Percentiles rank a stretch among this genome's conserved stretches.
phyloP scores from a whole-genome alignment of 2,888 invertebrate genomes.

The Melanchra persicariae region DNA sequence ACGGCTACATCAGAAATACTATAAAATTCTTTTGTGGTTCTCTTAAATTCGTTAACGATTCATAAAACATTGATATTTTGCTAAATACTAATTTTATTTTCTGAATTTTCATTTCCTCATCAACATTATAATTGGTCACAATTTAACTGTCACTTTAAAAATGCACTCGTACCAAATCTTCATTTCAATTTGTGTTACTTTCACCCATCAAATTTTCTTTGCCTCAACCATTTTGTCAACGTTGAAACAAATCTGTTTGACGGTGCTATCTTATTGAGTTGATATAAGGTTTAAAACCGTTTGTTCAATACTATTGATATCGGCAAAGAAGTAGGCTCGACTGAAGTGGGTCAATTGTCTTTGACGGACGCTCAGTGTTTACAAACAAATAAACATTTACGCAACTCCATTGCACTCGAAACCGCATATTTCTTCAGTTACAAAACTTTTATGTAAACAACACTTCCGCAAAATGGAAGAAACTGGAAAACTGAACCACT shows the following conservation, averaged over 20 bases:
- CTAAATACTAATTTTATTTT: background rate
- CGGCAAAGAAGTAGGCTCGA: conserved; percentile 51
- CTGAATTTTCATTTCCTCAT: background rate
- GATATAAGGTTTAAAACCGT: conserved; percentile 45
- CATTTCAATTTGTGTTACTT: conserved; percentile 45
- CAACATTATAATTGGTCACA: conserved; percentile 7
- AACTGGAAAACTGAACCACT: conserved; percentile 4
- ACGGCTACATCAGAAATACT: background rate
- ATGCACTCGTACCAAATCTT: conserved; percentile 14
- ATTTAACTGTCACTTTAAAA: conserved; percentile 5
- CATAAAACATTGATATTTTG: background rate
- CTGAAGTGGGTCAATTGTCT: conserved; percentile 77
- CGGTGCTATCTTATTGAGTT: background rate
- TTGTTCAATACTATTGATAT: conserved; percentile 39
- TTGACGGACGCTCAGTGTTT: conserved; percentile 79
- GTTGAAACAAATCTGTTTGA: background rate
- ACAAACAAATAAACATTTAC: conserved; percentile 78
- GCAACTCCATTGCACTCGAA: conserved; percentile 72
- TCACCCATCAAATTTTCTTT: conserved; percentile 40
- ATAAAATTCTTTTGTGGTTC: background rate
- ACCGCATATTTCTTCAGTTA: conserved; percentile 34
- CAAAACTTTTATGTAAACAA: conserved; percentile 23
- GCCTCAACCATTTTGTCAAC: conserved; percentile 2
- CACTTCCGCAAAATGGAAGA: conserved; percentile 15
- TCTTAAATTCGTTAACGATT: background rate